Evolutionary conservation across 2,888 invertebrate species (phyloP).

Genomic region (Spialia ferax): DNA sequence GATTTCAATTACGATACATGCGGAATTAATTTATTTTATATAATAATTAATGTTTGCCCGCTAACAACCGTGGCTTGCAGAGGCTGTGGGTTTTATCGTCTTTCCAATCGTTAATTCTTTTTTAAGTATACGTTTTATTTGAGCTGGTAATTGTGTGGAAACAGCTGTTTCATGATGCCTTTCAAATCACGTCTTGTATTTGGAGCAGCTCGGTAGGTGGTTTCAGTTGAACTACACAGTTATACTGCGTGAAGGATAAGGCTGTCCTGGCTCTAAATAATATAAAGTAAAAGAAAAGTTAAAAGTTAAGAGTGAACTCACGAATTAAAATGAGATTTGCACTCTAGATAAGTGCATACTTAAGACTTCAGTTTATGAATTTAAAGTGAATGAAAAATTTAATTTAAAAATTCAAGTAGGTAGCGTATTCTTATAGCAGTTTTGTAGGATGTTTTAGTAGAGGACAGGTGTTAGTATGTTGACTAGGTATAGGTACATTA

Average conservation of each 20-base stretch:
- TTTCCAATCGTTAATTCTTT: constrained; percentile 38
- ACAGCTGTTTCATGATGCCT: constrained; percentile 31
- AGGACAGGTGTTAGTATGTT: too few species aligned
- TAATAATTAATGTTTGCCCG: constrained; percentile 40
- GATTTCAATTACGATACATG: constrained; percentile 48
- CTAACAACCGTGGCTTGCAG: constrained; percentile 36
- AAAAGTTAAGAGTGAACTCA: too few species aligned
- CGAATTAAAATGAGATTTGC: too few species aligned
- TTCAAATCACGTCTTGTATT: constrained; percentile 30
- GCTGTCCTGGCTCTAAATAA: too few species aligned
- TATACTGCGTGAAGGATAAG: constrained; percentile 3
- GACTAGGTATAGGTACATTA: too few species aligned
- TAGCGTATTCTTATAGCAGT: too few species aligned
- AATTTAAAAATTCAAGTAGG: too few species aligned
- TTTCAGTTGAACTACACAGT: background rate
- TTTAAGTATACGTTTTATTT: constrained; percentile 39
- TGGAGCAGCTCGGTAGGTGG: constrained; percentile 28
- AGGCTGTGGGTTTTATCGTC: constrained; percentile 36
- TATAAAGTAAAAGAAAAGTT: too few species aligned
- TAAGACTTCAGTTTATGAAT: too few species aligned
- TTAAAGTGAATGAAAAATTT: too few species aligned
- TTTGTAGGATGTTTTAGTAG: too few species aligned
- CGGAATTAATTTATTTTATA: constrained; percentile 45
- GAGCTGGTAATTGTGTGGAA: constrained; percentile 37
- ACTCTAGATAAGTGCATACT: too few species aligned